Evolutionary conservation across 2,797 vertebrate species (phyloP), one percentile per base, ranked within the genome.

Genomic region (Mormyrus hasselquistii): DNA sequence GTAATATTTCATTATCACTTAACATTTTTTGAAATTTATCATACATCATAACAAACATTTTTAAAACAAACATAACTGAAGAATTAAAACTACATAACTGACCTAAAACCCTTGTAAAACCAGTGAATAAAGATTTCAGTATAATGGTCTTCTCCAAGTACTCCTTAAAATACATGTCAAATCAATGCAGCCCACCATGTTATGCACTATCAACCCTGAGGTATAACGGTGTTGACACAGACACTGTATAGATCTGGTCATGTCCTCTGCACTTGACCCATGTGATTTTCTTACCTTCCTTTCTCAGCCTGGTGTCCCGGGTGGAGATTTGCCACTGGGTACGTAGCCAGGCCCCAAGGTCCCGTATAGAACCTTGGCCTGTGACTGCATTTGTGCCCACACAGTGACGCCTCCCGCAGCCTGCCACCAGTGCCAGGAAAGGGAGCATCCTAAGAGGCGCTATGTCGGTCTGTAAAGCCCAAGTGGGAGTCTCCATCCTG

Each of bases 261-360:
- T 79, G 1, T 79, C 38, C 62, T 76, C 69, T 8, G 16, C 73
- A 44, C 38, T 79, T 44, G 73, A n/a, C 38, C 73, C 38, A 44
- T 14, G 73, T 41, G 34, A 19, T 44, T 34, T 16, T 87, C 92
- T 91, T 89, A 96, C 95, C 94, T 93, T 91, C 91, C 25, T 62
- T 90, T 86, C 76, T 92, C 49, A 91, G 89, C 69, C 88, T 88
- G 0, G 79, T 16, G 29, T 95, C 93, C 88, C 84, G 95, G 76
- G 95, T 79, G 88, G 93, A 93, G n/a, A 93, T 88, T 92, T 89
- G 92, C 95, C 95, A 95, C 52, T 92, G 91, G 22, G 79, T 90
- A 89, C 55, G 88, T 59, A 95, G 85, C 2, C 4, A 91, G 19
- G 88, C 62, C 34, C 89, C 87, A 2, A 44, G 88, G 57, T 93